Base-by-base conservation (phyloP, 2,113 vertebrate genomes). In the Colinus virginianus region DNA sequence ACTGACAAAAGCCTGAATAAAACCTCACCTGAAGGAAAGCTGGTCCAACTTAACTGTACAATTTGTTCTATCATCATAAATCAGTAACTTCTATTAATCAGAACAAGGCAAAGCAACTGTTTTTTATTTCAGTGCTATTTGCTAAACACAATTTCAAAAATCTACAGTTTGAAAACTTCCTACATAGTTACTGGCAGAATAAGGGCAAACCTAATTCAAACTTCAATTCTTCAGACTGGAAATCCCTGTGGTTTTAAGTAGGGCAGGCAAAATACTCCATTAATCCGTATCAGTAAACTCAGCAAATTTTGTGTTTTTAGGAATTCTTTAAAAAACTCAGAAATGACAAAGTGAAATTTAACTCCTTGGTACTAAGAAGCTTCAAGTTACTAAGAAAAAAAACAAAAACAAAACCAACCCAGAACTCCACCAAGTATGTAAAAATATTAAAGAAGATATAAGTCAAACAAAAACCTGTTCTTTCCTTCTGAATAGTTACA, bases 111-210 rank as follows among this genome's bases (percentile, higher is more conserved):
- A 68, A 92, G 66, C 14, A 55, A 22, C 7, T 45, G 13, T 5
- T 91, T 90, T 69, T 62, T 22, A 66, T 59, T 80, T 78, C 43
- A 75, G 6, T 32, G 18, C 34, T 75, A 30, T 23, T 69, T 66
- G 23, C 62, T 7, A 0, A 1, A 40, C 58, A 61, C 1, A 3
- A 28, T 66, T 34, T 32, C 0, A 87, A 20, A 76, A 6, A 8
- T 19, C 43, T 26, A 53, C 6, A 87, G n/a, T 20, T 23, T 36
- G 46, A 85, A 88, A 84, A 76, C 11, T 58, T 58, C 20, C 13
- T 36, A 48, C 9, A 25, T 13, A 72, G 19, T 19, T 74, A 55
- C 23, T 74, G 83, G 74, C 5, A n/a, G 18, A 76, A 15, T 19
- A 81, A 87, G 15, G 5, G 28, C 49, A 66, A 74, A 77, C 3